Conservation (phyloP, 2,888 invertebrate species). For the Tetheella fluctuosa region DNA sequence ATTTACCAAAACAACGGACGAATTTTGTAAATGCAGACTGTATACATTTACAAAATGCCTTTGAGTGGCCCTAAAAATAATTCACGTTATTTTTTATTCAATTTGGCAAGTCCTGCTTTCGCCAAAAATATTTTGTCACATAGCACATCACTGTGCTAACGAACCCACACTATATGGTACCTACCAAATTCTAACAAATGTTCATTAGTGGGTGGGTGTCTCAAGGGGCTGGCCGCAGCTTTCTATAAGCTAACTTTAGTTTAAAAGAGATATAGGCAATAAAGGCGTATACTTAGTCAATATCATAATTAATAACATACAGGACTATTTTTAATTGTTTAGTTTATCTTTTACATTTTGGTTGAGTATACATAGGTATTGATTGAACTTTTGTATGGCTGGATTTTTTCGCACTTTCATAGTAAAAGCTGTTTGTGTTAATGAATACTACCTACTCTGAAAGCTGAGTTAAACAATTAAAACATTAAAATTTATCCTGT, state of each 20-base stretch:
- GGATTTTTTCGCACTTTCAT: too few relatives aligned
- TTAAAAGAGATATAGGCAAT: background rate
- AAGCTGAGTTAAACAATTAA: too few relatives aligned
- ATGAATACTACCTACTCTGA: too few relatives aligned
- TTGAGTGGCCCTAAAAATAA: background rate
- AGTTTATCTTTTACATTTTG: too few relatives aligned
- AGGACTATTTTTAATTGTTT: too few relatives aligned
- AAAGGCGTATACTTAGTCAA: background rate
- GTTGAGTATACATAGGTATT: too few relatives aligned
- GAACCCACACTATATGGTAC: background rate
- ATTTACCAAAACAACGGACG: conserved; percentile 15
- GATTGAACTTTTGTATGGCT: too few relatives aligned
- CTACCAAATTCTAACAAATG: background rate
- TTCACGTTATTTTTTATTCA: background rate
- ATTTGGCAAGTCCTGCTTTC: background rate
- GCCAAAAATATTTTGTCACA: background rate
- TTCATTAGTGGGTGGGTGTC: conserved; percentile 2
- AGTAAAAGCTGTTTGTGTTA: too few relatives aligned
- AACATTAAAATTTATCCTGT: too few relatives aligned
- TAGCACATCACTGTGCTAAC: background rate
- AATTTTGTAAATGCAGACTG: background rate
- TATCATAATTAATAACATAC: too few relatives aligned
- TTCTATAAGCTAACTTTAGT: background rate
- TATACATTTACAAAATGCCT: background rate
- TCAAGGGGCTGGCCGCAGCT: background rate